Evolutionary conservation across 2,888 invertebrate species (phyloP), one percentile per base, ranked within the genome.

Genomic region (Trissolcus japonicus): DNA sequence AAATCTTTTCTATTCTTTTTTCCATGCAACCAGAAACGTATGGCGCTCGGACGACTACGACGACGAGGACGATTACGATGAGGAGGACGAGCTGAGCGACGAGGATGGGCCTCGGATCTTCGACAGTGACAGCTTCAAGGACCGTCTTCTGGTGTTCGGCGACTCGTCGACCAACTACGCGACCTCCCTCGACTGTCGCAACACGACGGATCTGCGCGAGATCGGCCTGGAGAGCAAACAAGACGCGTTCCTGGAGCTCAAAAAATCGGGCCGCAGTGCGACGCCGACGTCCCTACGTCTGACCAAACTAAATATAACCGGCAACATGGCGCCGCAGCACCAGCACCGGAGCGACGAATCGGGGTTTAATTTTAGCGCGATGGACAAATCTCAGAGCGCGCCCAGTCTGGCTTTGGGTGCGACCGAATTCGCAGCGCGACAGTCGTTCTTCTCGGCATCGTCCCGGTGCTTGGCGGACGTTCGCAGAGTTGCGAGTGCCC

Each of bases 401-500:
- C 88, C 88, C 87, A 88, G 89, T 88, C 86, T 89, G 81, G 84
- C 84, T 78, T 85, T 83, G 80, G 83, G 81, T 85, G 82, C 83
- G 78, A 81, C 82, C 78, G 86, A 84, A 80, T 83, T 82, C 71
- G 81, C 81, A 78, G 81, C 68, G 63, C 40, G 35, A 6, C 62
- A 53, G 41, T 65, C 68, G 29, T 72, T 67, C 62, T 43, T 80
- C 65, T 25, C 25, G 25, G 17, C 41, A 29, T 80, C 78, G 9
- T 81, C 83, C 63, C 59, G 60, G 55, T 75, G 84, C 67, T 87
- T 88, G 76, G 89, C 88, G 77, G 86, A 87, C 71, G 86, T 87
- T 79, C 88, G 89, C 25, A 85, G 87, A 84, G 91, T 88, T 84
- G 88, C 92, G 53, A 92, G 92, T 84, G 92, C 94, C 73, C 94